Percentiles rank a stretch among this genome's conserved stretches.
Evolutionary conservation across 2,113 vertebrate genomes (phyloP).

Genomic region (Turnix velox): DNA sequence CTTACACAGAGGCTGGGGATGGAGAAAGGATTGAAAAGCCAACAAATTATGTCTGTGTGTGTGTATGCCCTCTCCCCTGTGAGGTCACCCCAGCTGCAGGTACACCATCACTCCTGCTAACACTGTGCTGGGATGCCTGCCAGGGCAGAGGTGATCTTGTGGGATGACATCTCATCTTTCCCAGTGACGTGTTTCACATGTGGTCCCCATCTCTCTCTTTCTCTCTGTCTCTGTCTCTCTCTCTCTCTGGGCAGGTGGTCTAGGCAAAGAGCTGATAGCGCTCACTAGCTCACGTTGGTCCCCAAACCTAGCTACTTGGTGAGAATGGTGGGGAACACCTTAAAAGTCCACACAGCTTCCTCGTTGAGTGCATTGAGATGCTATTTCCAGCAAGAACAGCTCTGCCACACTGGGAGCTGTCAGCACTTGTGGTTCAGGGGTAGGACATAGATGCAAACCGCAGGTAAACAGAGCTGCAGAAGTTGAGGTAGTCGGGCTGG

Average conservation of each 20-base stretch:
- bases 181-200: not conserved
- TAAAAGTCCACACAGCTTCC: not conserved
- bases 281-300: not conserved
- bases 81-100: rapidly evolving
- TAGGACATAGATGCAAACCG: slow-evolving; percentile 53
- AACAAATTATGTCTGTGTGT: too few relatives aligned
- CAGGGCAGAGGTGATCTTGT: not conserved
- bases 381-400: slow-evolving; percentile 31
- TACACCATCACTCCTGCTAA: rapidly evolving
- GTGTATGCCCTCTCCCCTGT: not conserved
- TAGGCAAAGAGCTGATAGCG: not conserved
- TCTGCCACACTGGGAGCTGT: slow-evolving; percentile 1
- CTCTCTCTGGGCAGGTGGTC: not conserved
- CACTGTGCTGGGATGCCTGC: not conserved
- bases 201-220: not conserved
- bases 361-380: not conserved
- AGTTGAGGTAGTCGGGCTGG: not conserved
- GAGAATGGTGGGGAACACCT: not conserved
- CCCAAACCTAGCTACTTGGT: not conserved
- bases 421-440: slow-evolving; percentile 48
- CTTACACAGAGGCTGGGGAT: rapidly evolving
- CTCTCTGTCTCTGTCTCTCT: not conserved
- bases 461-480: slow-evolving; percentile 51
- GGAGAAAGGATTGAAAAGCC: not conserved
- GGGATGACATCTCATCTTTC: not conserved